Conservation (phyloP, 2,888 invertebrate genomes). For the Macrosiphum euphorbiae region DNA sequence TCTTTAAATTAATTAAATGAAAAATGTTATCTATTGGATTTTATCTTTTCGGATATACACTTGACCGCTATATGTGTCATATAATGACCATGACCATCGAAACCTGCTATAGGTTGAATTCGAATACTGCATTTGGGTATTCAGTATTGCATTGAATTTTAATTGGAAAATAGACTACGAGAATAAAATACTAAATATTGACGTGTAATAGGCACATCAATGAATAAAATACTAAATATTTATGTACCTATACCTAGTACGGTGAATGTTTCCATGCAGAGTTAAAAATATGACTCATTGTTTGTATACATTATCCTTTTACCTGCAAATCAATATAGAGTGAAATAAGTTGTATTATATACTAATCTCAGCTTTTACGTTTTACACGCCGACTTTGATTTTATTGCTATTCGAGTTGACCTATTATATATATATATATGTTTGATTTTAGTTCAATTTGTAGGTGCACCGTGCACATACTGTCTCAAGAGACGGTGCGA, state of each 20-base stretch:
- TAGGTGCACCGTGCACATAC: not conserved
- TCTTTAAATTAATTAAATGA: not conserved
- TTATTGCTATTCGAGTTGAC: not conserved
- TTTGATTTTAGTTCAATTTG: not conserved
- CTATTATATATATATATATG: not conserved
- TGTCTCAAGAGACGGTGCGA: not conserved
- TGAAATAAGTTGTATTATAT: not conserved
- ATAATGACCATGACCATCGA: constrained; percentile 18
- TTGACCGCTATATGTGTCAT: not conserved
- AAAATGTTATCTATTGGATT: not conserved
- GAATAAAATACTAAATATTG: not conserved
- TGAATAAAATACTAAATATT: not conserved
- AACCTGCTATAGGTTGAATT: not conserved
- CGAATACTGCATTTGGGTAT: not conserved
- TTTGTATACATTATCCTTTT: not conserved
- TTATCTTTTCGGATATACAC: not conserved
- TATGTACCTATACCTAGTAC: not conserved
- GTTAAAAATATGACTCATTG: not conserved
- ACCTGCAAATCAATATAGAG: not conserved
- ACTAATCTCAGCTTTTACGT: not conserved
- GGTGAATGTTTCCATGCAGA: not conserved
- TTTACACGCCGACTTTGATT: not conserved
- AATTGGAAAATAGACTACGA: not conserved
- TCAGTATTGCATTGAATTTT: not conserved
- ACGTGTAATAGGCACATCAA: not conserved